phyloP scores from a whole-genome alignment of 2,888 invertebrate species.

The Scotopteryx bipunctaria region DNA sequence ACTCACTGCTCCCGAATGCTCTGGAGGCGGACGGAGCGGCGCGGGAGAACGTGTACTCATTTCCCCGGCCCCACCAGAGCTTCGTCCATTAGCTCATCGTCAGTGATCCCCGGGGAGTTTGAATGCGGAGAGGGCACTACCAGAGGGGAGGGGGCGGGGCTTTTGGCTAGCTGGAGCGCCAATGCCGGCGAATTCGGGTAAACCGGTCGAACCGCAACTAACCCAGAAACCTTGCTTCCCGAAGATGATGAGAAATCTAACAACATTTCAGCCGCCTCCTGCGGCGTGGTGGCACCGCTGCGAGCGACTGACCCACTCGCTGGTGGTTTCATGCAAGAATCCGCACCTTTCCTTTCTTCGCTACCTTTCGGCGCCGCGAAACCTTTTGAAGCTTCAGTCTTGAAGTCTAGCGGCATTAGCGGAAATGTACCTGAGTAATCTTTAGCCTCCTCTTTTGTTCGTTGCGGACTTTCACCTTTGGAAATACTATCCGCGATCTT shows the following conservation, averaged over 20 bases:
- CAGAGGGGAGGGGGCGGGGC: conserved; percentile 88
- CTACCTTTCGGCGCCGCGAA: conserved; percentile 74
- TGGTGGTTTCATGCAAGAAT: conserved; percentile 76
- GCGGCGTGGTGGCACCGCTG: conserved; percentile 76
- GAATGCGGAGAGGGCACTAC: conserved; percentile 87
- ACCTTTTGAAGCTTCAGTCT: conserved; percentile 75
- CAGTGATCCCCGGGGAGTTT: conserved; percentile 91
- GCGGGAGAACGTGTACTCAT: conserved; percentile 64
- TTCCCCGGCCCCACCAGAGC: conserved; percentile 91
- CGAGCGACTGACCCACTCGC: conserved; percentile 70
- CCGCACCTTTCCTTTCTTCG: conserved; percentile 76
- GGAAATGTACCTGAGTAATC: conserved; percentile 66
- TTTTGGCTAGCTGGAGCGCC: conserved; percentile 90
- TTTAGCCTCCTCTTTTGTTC: conserved; percentile 71
- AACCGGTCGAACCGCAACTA: conserved; percentile 82
- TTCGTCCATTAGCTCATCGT: conserved; percentile 96
- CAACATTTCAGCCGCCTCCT: conserved; percentile 86
- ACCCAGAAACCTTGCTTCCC: conserved; percentile 80
- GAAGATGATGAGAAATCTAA: conserved; percentile 86
- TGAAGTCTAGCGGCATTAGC: conserved; percentile 72
- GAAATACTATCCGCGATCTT: conserved; percentile 70
- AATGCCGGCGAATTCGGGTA: conserved; percentile 85
- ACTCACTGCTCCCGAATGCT: conserved; percentile 32
- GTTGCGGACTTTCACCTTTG: conserved; percentile 65
- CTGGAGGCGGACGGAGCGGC: conserved; percentile 33